These are phyloP conservation scores for Myiotriccus ornatus DNA, from an alignment of 2,797 vertebrate genomes.

Conservation along the genomic window DNA sequence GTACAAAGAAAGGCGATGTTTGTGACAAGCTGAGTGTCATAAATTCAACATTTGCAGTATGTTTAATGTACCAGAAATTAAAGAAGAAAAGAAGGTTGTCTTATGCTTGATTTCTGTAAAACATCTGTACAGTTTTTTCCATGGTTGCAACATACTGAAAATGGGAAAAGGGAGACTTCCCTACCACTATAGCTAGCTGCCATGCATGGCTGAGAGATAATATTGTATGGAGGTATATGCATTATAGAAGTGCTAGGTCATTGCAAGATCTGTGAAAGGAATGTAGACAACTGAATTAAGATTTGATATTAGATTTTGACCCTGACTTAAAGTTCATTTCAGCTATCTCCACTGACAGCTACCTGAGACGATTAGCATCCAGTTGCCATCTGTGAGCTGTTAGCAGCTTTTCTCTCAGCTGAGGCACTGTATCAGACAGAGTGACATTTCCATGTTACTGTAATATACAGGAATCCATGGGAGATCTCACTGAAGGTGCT, in stretches of 20 bases:
- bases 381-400: neutral
- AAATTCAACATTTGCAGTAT: neutral
- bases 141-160: neutral
- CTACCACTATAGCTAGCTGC: accelerated
- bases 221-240: neutral
- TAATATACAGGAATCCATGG: neutral
- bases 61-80: neutral
- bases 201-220: neutral
- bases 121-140: neutral
- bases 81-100: neutral
- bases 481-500: neutral
- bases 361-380: neutral
- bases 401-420: neutral
- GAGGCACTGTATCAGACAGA: neutral
- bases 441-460: neutral
- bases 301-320: neutral
- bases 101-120: neutral
- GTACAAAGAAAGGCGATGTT: neutral
- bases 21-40: neutral
- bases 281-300: neutral
- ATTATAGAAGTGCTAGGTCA: neutral
- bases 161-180: neutral
- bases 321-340: neutral
- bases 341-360: neutral
- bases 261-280: neutral